These are phyloP conservation scores for Hestina assimilis DNA, from an alignment of 1,140 invertebrate genomes.

Conservation along the genomic window DNA sequence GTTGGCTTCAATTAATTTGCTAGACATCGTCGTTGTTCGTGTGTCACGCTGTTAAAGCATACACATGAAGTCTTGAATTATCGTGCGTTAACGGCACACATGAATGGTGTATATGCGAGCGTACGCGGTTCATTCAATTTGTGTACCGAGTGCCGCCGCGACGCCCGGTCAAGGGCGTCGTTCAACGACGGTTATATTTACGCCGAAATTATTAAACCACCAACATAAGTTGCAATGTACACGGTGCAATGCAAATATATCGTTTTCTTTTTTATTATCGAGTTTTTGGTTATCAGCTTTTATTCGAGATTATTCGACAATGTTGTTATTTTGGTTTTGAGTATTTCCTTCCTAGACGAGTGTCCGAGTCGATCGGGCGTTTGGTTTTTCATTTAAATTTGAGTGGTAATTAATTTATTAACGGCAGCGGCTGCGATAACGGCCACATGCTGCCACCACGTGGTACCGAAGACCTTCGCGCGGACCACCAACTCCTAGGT, in stretches of 20 bases:
- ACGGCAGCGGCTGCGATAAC: conserved; percentile 19
- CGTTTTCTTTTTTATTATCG: background rate
- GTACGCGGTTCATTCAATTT: conserved; percentile 76
- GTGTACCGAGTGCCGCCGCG: conserved; percentile 58
- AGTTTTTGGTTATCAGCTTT: no score
- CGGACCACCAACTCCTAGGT: conserved; percentile 63
- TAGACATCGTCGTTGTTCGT: conserved; percentile 30
- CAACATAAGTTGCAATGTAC: conserved; percentile 29
- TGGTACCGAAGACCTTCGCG: conserved; percentile 57
- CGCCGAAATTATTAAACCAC: conserved; percentile 34
- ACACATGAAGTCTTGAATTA: conserved; percentile 70
- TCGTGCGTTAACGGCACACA: conserved; percentile 70
- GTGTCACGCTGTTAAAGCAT: conserved; percentile 50
- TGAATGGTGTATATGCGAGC: conserved; percentile 67
- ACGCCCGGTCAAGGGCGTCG: conserved; percentile 60
- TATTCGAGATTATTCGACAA: no score
- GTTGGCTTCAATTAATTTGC: background rate
- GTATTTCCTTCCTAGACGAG: background rate
- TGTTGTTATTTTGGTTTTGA: background rate
- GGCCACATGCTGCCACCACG: conserved; percentile 51
- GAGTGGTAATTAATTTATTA: conserved; percentile 31
- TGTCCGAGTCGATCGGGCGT: background rate
- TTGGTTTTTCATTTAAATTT: conserved; percentile 20
- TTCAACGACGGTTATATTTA: conserved; percentile 54
- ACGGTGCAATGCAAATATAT: background rate